Evolutionary conservation across 2,888 invertebrate genomes (phyloP).

Genomic region (Plagodis dolabraria): DNA sequence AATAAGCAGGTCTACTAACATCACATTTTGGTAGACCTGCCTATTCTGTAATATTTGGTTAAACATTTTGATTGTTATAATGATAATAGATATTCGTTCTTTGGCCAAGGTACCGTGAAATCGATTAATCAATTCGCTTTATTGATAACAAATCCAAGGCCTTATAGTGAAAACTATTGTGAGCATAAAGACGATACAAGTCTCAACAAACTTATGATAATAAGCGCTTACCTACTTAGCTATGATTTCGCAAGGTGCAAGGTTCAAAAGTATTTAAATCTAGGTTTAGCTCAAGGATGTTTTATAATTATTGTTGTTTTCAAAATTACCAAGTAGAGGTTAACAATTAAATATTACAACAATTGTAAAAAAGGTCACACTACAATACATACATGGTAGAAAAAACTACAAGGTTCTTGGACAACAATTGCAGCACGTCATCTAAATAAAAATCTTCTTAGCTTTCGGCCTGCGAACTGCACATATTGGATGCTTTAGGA

Average conservation of each 20-base stretch:
- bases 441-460: too few relatives aligned
- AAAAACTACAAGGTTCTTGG: neutral
- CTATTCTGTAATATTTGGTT: neutral
- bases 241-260: constrained; percentile 10
- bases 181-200: constrained; percentile 12
- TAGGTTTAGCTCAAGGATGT: constrained; percentile 34
- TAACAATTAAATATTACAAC: constrained; percentile 11
- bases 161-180: constrained; percentile 10
- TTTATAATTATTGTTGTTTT: constrained; percentile 7
- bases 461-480: too few relatives aligned
- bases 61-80: neutral
- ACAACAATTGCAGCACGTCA: too few relatives aligned
- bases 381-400: neutral
- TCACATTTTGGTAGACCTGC: too few relatives aligned
- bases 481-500: too few relatives aligned
- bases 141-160: constrained; percentile 12
- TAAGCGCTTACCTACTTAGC: neutral
- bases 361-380: constrained; percentile 13
- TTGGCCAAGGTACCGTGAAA: neutral
- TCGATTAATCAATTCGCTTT: constrained; percentile 12
- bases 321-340: constrained; percentile 5
- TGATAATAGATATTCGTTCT: neutral
- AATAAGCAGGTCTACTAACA: too few relatives aligned
- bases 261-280: constrained; percentile 25
- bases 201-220: constrained; percentile 4